Percentiles rank a stretch among this genome's conserved stretches.
These are phyloP conservation scores for Fringilla coelebs DNA, from an alignment of 2,797 vertebrate species.

Conservation along the genomic window DNA sequence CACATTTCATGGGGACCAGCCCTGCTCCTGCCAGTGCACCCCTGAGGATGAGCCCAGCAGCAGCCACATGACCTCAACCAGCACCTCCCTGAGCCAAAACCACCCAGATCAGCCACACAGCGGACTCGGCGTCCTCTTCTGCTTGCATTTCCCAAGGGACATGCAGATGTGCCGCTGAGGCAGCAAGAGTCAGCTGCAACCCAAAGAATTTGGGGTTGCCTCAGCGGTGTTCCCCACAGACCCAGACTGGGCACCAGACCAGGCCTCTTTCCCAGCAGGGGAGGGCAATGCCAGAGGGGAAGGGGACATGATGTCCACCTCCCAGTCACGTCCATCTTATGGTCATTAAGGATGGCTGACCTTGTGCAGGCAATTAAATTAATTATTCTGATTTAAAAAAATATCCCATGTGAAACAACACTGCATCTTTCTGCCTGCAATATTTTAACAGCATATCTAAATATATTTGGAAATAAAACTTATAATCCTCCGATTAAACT, in stretches of 20 bases:
- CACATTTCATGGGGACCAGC: neutral
- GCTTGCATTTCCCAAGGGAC: neutral
- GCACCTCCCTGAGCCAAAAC: neutral
- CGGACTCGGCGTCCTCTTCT: neutral
- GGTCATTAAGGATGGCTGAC: neutral
- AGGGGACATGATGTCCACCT: neutral
- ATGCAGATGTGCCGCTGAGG: accelerated
- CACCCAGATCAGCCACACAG: neutral
- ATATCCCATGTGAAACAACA: neutral
- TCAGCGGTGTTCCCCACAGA: neutral
- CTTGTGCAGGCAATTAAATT: neutral
- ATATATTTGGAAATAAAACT: neutral
- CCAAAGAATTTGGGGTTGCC: neutral
- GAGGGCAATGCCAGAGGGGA: neutral
- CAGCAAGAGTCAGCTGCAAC: neutral
- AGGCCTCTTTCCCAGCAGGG: neutral
- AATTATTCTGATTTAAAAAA: neutral
- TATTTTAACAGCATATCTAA: neutral
- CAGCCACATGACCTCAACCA: neutral
- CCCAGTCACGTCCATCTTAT: neutral
- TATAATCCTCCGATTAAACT: neutral
- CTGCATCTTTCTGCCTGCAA: neutral
- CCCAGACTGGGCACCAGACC: neutral
- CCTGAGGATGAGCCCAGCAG: neutral
- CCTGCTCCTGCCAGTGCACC: neutral